These are phyloP conservation scores for Porites divaricata DNA, from an alignment of 92 coral and sea anemone genomes.

Conservation along the genomic window DNA sequence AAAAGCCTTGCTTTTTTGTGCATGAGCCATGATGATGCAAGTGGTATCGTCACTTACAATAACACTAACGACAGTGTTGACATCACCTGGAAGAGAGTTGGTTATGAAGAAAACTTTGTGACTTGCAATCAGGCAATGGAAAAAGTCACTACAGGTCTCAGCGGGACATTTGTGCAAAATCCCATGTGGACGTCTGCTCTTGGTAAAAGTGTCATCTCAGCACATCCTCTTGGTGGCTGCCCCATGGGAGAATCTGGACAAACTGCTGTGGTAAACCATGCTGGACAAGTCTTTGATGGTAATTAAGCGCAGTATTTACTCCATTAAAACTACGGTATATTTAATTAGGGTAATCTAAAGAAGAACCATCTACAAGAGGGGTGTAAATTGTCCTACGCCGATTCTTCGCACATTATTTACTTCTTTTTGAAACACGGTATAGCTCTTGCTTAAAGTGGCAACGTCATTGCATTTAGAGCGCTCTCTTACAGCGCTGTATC, in stretches of 20 bases:
- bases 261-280: constrained; percentile 61
- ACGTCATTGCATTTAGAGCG: too few species aligned
- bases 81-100: constrained; percentile 55
- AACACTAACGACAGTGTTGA: constrained; percentile 40
- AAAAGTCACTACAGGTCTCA: constrained; percentile 45
- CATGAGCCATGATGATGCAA: constrained; percentile 62
- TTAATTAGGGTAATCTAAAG: too few species aligned
- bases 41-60: constrained; percentile 48
- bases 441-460: too few species aligned
- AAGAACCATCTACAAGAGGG: too few species aligned
- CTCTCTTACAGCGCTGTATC: too few species aligned
- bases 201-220: constrained; percentile 56
- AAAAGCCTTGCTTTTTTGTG: constrained; percentile 50
- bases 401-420: too few species aligned
- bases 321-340: too few species aligned
- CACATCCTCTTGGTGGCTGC: constrained; percentile 73
- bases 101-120: constrained; percentile 47
- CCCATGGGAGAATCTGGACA: constrained; percentile 63
- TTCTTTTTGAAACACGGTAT: too few species aligned
- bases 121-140: constrained; percentile 50
- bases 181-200: constrained; percentile 52
- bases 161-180: constrained; percentile 62
- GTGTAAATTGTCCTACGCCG: too few species aligned
- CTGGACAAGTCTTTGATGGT: constrained; percentile 78
- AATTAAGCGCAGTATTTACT: background rate